phyloP scores from a whole-genome alignment of 1,140 invertebrate genomes.

The Telenomus remus region DNA sequence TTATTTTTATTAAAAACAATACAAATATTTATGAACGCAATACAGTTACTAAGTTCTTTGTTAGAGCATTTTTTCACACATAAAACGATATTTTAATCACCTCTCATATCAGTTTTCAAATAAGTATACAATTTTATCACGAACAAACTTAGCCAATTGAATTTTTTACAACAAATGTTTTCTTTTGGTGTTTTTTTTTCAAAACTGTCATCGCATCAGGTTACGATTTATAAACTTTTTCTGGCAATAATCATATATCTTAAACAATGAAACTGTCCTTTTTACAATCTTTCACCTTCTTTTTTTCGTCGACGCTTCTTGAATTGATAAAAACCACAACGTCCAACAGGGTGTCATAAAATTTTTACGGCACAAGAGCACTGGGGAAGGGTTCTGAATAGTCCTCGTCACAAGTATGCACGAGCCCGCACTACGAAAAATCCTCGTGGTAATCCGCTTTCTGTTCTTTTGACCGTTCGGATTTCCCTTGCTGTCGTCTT shows the following conservation, averaged over 20 bases:
- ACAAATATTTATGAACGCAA: too few species aligned
- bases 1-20: too few species aligned
- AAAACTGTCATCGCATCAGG: too few species aligned
- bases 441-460: conserved; percentile 63
- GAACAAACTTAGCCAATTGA: too few species aligned
- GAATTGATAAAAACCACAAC: conserved; percentile 48
- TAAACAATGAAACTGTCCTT: too few species aligned
- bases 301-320: conserved; percentile 45
- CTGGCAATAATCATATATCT: too few species aligned
- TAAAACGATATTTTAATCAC: not conserved
- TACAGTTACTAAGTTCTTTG: too few species aligned
- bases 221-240: too few species aligned
- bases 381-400: conserved; percentile 46
- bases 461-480: conserved; percentile 49
- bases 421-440: conserved; percentile 50
- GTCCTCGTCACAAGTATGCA: conserved; percentile 48
- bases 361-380: conserved; percentile 51
- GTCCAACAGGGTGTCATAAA: conserved; percentile 57
- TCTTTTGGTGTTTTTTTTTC: too few species aligned
- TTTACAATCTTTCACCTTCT: conserved; percentile 57
- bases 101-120: conserved; percentile 32
- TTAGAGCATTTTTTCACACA: too few species aligned
- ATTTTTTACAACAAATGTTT: too few species aligned
- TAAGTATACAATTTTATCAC: conserved; percentile 35
- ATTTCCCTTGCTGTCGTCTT: conserved; percentile 51